phyloP scores from a whole-genome alignment of 2,888 invertebrate species.

The Mylabris sibirica region DNA sequence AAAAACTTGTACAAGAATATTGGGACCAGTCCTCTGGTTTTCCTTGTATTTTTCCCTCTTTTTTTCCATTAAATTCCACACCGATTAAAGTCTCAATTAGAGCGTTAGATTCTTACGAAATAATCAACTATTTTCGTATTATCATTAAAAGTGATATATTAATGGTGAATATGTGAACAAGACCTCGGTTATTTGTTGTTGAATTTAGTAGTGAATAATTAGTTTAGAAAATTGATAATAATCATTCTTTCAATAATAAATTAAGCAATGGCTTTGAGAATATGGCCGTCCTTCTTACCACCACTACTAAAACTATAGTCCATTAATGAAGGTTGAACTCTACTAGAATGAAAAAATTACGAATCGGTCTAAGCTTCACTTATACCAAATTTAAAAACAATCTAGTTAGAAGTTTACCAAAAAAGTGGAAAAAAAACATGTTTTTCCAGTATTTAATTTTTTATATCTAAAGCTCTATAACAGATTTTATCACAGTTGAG shows the following conservation, averaged over 20 bases:
- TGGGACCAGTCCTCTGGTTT: constrained; percentile 6
- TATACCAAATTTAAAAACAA: too few species aligned
- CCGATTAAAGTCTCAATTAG: constrained; percentile 49
- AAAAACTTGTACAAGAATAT: too few species aligned
- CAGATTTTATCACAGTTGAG: too few species aligned
- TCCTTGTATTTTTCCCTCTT: constrained; percentile 4
- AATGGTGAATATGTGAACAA: constrained; percentile 34
- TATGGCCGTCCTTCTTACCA: constrained; percentile 13
- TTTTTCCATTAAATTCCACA: constrained; percentile 12
- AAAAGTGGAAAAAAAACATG: too few species aligned
- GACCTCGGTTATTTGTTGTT: constrained; percentile 40
- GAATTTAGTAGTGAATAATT: constrained; percentile 35
- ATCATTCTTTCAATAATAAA: constrained; percentile 23
- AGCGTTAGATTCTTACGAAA: constrained; percentile 47
- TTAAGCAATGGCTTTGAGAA: constrained; percentile 17
- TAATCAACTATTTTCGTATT: constrained; percentile 30
- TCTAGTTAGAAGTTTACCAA: too few species aligned
- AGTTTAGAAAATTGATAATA: constrained; percentile 46
- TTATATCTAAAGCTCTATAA: too few species aligned
- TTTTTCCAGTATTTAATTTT: too few species aligned
- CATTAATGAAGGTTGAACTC: too few species aligned
- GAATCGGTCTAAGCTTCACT: too few species aligned
- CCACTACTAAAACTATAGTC: background rate
- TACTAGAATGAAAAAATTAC: too few species aligned
- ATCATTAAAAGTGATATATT: background rate